Conservation (phyloP, 2,888 invertebrate species). For the Limulus polyphemus region DNA sequence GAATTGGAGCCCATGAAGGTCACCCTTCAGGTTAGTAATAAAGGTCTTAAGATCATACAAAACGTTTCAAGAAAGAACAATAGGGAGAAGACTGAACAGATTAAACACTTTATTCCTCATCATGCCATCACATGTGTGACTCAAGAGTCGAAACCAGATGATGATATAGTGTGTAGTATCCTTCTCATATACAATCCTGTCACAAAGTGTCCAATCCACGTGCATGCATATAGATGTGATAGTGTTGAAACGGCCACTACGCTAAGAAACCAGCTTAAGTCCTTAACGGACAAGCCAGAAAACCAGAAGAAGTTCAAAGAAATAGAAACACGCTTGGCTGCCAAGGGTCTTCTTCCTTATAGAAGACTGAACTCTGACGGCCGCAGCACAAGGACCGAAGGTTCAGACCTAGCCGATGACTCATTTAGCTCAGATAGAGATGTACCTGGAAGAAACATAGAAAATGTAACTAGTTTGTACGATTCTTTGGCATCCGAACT, state of each 20-base stretch:
- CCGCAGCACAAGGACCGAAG: constrained; percentile 23
- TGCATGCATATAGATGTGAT: constrained; percentile 81
- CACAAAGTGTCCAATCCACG: constrained; percentile 85
- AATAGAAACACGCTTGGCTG: constrained; percentile 51
- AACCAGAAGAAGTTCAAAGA: constrained; percentile 72
- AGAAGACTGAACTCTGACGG: constrained; percentile 24
- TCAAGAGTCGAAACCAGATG: constrained; percentile 52
- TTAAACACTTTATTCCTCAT: constrained; percentile 88
- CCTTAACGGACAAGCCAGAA: constrained; percentile 64
- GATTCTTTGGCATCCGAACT: constrained; percentile 85
- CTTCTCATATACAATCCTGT: constrained; percentile 85
- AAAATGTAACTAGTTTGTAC: constrained; percentile 58
- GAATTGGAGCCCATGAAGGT: constrained; percentile 80
- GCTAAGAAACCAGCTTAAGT: constrained; percentile 69
- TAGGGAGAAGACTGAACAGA: constrained; percentile 35
- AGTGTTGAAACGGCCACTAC: constrained; percentile 82
- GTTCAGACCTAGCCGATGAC: constrained; percentile 10
- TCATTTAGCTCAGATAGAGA: constrained; percentile 3
- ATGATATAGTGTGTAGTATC: constrained; percentile 87
- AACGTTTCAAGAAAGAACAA: constrained; percentile 43
- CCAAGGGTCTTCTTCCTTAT: constrained; percentile 34
- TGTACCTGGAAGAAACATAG: constrained; percentile 9
- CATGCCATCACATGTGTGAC: constrained; percentile 83
- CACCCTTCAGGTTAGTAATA: constrained; percentile 67
- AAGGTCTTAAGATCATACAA: constrained; percentile 88